Percentiles rank a stretch among this genome's conserved stretches.
phyloP scores from a whole-genome alignment of 2,797 vertebrate species.

The Malurus splendens region DNA sequence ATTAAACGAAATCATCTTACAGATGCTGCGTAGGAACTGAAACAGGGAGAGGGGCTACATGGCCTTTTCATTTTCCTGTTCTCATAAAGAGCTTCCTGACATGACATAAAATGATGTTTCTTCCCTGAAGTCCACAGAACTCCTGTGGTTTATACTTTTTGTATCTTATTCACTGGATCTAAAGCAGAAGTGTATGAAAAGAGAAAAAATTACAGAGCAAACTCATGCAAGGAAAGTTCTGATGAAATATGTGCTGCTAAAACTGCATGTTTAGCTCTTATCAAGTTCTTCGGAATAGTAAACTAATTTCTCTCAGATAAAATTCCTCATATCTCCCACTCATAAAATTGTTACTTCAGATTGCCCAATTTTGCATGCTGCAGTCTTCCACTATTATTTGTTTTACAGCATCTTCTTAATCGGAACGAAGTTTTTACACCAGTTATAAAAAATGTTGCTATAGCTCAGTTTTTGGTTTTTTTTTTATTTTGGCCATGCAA shows the following conservation, averaged over 20 bases:
- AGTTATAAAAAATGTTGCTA: neutral
- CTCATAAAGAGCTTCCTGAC: neutral
- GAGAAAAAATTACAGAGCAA: neutral
- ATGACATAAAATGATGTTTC: neutral
- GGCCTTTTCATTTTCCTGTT: neutral
- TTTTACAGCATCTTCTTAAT: neutral
- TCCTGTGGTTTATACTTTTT: neutral
- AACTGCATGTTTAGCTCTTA: neutral
- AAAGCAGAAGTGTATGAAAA: neutral
- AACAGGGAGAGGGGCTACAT: neutral
- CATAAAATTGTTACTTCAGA: neutral
- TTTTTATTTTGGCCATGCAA: neutral
- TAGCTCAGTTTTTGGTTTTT: neutral
- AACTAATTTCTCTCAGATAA: neutral
- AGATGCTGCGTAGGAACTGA: neutral
- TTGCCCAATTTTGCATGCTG: neutral
- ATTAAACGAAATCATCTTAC: neutral
- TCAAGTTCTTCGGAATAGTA: neutral
- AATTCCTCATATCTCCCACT: neutral
- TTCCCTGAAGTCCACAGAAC: neutral
- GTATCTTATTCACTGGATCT: neutral
- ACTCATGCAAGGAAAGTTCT: neutral
- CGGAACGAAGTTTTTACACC: neutral
- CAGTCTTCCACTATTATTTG: neutral
- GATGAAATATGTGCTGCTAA: neutral